These are phyloP conservation scores for Okamejei kenojei DNA, from an alignment of 2,797 vertebrate genomes.

Conservation along the genomic window DNA sequence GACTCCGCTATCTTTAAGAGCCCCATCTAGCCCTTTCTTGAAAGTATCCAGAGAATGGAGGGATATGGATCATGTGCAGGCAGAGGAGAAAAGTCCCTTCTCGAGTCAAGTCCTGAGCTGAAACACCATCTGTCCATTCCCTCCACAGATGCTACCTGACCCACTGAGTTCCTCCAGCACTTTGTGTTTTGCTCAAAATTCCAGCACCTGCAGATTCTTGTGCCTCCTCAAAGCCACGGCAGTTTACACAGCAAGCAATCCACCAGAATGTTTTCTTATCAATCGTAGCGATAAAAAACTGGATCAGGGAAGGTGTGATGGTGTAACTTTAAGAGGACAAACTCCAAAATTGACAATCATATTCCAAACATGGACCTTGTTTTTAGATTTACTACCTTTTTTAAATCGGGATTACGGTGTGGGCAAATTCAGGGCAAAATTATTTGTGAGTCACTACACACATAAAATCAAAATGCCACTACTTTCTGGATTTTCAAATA, in stretches of 20 bases:
- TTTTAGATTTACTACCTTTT: not conserved
- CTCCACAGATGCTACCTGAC: no score
- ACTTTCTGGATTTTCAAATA: not conserved
- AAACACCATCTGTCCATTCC: no score
- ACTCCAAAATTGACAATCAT: not conserved
- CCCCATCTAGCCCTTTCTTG: no score
- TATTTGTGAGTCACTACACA: not conserved
- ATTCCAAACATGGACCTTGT: not conserved
- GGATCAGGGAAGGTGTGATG: not conserved
- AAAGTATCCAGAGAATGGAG: no score
- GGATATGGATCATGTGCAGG: no score
- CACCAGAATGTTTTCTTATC: not conserved
- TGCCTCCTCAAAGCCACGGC: not conserved
- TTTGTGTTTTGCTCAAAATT: no score
- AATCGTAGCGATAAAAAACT: not conserved
- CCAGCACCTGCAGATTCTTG: no score
- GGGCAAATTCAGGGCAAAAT: not conserved
- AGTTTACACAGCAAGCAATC: not conserved
- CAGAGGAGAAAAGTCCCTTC: no score
- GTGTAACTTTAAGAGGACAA: not conserved
- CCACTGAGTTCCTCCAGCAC: no score
- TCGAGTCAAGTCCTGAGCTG: no score
- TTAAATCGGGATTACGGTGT: not conserved
- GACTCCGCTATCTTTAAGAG: no score
- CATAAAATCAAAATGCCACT: not conserved